Percentiles rank a stretch among this genome's conserved stretches.
These are phyloP conservation scores for Caenorhabditis briggsae DNA, from an alignment of 1,140 invertebrate species.

Conservation along the genomic window DNA sequence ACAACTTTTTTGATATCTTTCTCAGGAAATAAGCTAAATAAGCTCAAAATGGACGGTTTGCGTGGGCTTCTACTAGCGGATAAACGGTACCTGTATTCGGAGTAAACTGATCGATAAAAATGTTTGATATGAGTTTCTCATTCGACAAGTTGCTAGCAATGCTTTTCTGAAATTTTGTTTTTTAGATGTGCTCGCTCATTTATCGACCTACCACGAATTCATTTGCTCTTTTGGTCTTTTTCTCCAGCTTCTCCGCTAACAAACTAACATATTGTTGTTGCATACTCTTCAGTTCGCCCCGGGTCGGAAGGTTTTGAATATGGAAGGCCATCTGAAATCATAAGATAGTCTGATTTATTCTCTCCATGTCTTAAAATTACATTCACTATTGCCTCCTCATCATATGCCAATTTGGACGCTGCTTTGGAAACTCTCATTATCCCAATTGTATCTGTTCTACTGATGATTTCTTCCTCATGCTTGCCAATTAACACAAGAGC, in stretches of 20 bases:
- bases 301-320: background rate
- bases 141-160: constrained; percentile 4
- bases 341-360: background rate
- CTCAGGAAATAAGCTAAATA: too few relatives aligned
- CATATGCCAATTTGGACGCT: constrained; percentile 51
- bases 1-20: too few relatives aligned
- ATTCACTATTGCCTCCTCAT: constrained; percentile 42
- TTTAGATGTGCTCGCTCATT: too few relatives aligned
- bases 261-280: constrained; percentile 5
- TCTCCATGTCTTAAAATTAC: background rate
- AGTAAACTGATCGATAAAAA: constrained; percentile 22
- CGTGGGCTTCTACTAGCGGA: too few relatives aligned
- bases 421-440: constrained; percentile 59
- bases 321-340: constrained; percentile 1
- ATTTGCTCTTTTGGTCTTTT: constrained; percentile 5
- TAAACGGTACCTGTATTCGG: background rate
- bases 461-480: constrained; percentile 60
- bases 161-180: constrained; percentile 7
- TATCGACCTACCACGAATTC: constrained; percentile 3
- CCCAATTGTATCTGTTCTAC: constrained; percentile 55
- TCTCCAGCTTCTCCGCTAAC: background rate
- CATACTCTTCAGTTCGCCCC: constrained; percentile 8
- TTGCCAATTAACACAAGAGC: constrained; percentile 82
- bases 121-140: constrained; percentile 43
- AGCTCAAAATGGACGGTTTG: too few relatives aligned